These are phyloP conservation scores for Trichonephila inaurata DNA, from an alignment of 1,140 invertebrate species.

Conservation along the genomic window DNA sequence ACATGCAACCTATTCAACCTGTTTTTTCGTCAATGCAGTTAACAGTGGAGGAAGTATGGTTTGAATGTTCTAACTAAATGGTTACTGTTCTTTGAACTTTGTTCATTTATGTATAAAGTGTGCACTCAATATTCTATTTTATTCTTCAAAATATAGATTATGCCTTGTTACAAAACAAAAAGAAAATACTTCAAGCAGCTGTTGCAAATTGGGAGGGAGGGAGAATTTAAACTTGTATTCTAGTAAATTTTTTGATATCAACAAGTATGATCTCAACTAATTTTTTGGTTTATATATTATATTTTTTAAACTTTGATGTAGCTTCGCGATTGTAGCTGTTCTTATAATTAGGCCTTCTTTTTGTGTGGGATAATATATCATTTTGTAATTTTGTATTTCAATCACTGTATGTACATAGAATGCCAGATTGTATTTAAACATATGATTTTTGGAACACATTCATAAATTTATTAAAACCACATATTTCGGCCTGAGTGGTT, in stretches of 20 bases:
- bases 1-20: conserved; percentile 19
- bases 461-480: not conserved
- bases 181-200: conserved; percentile 29
- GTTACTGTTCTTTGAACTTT: conserved; percentile 38
- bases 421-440: not conserved
- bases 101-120: conserved; percentile 44
- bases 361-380: not conserved
- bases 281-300: not conserved
- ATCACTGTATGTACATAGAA: conserved; percentile 1
- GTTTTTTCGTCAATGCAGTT: conserved; percentile 6
- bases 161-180: conserved; percentile 4
- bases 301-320: conserved; percentile 43
- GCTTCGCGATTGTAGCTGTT: not conserved
- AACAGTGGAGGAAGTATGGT: not conserved
- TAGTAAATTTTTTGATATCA: conserved; percentile 9
- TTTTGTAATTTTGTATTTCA: conserved; percentile 69
- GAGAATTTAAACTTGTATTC: conserved; percentile 26
- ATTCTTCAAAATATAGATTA: conserved; percentile 51
- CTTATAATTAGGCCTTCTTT: conserved; percentile 34
- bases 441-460: not conserved
- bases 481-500: not conserved
- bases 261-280: conserved; percentile 21
- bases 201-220: not conserved
- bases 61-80: conserved; percentile 21
- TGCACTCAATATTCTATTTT: conserved; percentile 47